These are phyloP conservation scores for Parus major DNA, from an alignment of 2,113 vertebrate species.

Conservation along the genomic window DNA sequence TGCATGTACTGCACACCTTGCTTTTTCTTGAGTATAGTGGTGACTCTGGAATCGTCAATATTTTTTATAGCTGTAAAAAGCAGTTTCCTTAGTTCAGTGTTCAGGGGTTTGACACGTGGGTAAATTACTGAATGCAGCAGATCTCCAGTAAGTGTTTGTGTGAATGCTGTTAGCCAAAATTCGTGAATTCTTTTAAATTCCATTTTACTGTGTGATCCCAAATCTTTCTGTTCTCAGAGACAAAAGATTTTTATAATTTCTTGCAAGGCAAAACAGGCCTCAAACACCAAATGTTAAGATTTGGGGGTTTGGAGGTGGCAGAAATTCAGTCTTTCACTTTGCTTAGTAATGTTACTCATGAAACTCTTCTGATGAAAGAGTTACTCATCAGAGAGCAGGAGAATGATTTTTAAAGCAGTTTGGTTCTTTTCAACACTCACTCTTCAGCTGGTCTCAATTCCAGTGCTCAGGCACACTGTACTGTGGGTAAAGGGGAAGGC, in stretches of 20 bases:
- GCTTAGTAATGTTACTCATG: neutral
- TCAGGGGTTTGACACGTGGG: neutral
- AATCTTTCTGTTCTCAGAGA: neutral
- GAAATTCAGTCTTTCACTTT: neutral
- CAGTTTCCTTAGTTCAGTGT: neutral
- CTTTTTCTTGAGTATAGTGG: neutral
- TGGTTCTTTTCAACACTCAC: neutral
- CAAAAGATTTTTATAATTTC: neutral
- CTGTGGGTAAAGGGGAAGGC: neutral
- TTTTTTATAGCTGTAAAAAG: neutral
- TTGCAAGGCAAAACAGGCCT: neutral
- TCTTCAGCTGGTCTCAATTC: neutral
- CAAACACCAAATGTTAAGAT: neutral
- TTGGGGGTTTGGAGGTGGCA: neutral
- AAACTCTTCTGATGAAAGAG: constrained; percentile 30
- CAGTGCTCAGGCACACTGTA: neutral
- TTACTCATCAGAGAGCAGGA: constrained; percentile 20
- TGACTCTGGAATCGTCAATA: neutral
- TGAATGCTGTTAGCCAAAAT: neutral
- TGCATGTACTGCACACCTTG: neutral
- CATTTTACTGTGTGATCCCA: neutral
- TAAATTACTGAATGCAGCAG: neutral
- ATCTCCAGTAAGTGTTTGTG: neutral
- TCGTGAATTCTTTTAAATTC: neutral
- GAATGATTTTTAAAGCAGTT: constrained; percentile 8